Evolutionary conservation across 2,797 vertebrate species (phyloP).

Genomic region (Spinus olivaceus): DNA sequence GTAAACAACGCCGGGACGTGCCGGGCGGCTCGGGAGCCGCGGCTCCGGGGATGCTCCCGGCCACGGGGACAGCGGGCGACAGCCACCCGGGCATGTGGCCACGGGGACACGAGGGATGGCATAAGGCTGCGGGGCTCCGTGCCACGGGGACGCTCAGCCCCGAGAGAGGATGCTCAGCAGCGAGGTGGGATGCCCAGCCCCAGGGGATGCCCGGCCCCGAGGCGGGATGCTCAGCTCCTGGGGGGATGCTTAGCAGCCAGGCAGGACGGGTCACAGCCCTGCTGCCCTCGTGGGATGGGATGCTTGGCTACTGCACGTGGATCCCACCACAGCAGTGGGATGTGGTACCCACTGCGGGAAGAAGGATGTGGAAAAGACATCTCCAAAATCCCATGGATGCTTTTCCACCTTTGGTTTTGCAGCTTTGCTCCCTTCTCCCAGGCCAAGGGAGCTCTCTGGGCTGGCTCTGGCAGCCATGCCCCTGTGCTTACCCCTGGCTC

Average conservation of each 20-base stretch:
- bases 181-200: neutral
- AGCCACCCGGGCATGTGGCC: fast-evolving
- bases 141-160: neutral
- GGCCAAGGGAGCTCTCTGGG: neutral
- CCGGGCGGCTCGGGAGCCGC: neutral
- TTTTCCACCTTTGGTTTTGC: neutral
- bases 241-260: neutral
- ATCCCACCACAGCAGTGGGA: neutral
- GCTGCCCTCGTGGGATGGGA: neutral
- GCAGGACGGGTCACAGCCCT: neutral
- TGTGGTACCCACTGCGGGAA: neutral
- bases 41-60: neutral
- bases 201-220: too few relatives aligned
- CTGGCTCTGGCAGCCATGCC: neutral
- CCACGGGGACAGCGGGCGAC: neutral
- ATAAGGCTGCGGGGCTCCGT: fast-evolving
- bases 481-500: fast-evolving
- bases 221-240: too few relatives aligned
- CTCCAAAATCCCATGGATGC: neutral
- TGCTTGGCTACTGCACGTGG: neutral
- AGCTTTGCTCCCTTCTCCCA: neutral
- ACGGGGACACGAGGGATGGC: fast-evolving
- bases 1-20: constrained; percentile 14
- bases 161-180: neutral
- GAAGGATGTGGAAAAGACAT: fast-evolving